Conservation (phyloP, 1,140 invertebrate genomes). For the Drosophila guanche region DNA sequence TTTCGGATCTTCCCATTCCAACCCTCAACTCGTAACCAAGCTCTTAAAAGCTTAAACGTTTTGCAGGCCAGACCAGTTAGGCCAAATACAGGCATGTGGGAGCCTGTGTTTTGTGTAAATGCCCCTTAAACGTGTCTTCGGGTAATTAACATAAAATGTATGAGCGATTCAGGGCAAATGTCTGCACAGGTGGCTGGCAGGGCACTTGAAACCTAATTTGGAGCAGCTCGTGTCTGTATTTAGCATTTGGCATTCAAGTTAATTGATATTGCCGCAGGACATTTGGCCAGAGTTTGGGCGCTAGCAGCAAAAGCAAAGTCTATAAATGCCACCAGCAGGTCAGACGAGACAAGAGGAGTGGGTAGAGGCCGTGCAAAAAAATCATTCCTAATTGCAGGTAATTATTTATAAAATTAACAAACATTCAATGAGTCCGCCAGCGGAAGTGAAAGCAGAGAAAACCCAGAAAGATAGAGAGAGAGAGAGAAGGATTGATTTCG, state of each 20-base stretch:
- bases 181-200: slow-evolving; percentile 57
- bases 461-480: slow-evolving; percentile 17
- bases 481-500: slow-evolving; percentile 14
- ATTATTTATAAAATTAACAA: slow-evolving; percentile 63
- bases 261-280: slow-evolving; percentile 66
- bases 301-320: slow-evolving; percentile 16
- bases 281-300: slow-evolving; percentile 32
- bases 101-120: slow-evolving; percentile 1
- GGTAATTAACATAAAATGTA: slow-evolving; percentile 76
- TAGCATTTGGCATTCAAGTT: slow-evolving; percentile 40
- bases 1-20: no score
- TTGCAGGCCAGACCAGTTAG: slow-evolving; percentile 8
- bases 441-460: slow-evolving; percentile 34
- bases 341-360: no score
- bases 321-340: slow-evolving; percentile 41
- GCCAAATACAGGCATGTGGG: slow-evolving; percentile 4
- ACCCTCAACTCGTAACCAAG: no score
- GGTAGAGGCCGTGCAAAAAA: neutral
- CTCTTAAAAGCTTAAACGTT: no score
- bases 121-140: slow-evolving; percentile 22
- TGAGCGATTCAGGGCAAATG: slow-evolving; percentile 62
- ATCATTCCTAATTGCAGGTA: slow-evolving; percentile 54
- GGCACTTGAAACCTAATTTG: slow-evolving; percentile 56
- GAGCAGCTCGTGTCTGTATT: slow-evolving; percentile 39
- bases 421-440: slow-evolving; percentile 31